Percentiles rank a stretch among this genome's conserved stretches.
Conservation (phyloP, 2,797 vertebrate species). For the Chaenodraco wilsoni region DNA sequence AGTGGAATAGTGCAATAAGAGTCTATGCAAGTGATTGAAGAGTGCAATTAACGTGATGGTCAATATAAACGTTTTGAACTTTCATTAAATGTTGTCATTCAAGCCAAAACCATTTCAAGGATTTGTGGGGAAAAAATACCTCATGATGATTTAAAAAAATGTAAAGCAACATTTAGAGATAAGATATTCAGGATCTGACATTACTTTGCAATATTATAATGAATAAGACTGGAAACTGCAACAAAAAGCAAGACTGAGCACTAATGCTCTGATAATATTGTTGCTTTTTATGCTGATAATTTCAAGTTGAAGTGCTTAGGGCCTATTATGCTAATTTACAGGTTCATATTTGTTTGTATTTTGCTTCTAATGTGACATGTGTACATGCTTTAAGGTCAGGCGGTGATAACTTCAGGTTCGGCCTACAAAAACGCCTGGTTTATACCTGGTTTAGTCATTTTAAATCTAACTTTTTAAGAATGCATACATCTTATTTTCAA, state of each 20-base stretch:
- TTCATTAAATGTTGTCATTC: not conserved
- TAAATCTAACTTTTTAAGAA: not conserved
- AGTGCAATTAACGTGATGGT: not conserved
- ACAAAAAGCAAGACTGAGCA: not conserved
- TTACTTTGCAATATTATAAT: not conserved
- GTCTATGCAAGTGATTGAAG: not conserved
- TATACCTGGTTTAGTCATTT: not conserved
- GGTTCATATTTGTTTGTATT: too few species aligned
- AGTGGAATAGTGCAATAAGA: too few species aligned
- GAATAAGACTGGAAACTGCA: not conserved
- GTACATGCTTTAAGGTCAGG: too few species aligned
- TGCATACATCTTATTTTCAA: constrained; percentile 1
- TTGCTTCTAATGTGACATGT: too few species aligned
- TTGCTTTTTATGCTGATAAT: not conserved
- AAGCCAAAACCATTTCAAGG: not conserved
- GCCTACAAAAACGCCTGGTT: too few species aligned
- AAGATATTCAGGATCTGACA: not conserved
- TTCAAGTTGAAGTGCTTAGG: not conserved
- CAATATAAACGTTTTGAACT: not conserved
- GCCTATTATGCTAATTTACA: too few species aligned
- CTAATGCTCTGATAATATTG: not conserved
- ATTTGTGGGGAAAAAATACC: not conserved
- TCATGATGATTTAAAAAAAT: not conserved
- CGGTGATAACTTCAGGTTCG: too few species aligned
- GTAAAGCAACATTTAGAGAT: not conserved